phyloP scores from a whole-genome alignment of 2,888 invertebrate species.

The Lycocerus yunnanus region DNA sequence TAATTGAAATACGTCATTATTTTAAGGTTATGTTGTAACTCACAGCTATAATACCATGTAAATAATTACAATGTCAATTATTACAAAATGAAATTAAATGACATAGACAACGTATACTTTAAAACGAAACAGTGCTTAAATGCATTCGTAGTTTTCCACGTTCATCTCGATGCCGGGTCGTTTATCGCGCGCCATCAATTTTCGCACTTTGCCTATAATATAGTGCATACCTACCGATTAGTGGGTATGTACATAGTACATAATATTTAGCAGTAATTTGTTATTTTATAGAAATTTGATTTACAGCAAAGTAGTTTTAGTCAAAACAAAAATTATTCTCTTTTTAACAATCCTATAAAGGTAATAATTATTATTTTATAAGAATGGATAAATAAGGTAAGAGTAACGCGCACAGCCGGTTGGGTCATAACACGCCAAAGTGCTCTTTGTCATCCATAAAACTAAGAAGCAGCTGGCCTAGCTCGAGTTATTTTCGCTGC shows the following conservation, averaged over 20 bases:
- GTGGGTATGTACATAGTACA: too few relatives aligned
- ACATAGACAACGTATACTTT: background rate
- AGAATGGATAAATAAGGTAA: slow-evolving; percentile 41
- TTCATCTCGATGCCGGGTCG: background rate
- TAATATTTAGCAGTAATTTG: background rate
- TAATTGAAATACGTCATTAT: background rate
- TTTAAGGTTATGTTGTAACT: background rate
- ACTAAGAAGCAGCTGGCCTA: slow-evolving; percentile 50
- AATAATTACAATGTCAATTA: background rate
- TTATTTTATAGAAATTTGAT: background rate
- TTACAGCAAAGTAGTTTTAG: background rate
- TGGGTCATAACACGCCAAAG: slow-evolving; percentile 48
- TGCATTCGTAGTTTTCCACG: background rate
- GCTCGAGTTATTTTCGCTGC: slow-evolving; percentile 43
- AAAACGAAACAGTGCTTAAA: background rate
- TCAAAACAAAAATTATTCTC: background rate
- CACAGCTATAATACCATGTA: background rate
- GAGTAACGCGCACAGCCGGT: slow-evolving; percentile 45
- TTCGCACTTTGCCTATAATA: background rate
- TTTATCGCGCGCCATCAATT: background rate
- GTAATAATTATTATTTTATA: slow-evolving; percentile 34
- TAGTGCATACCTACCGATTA: too few relatives aligned
- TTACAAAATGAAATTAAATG: background rate
- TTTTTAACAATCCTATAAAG: slow-evolving; percentile 15
- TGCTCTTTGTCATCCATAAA: slow-evolving; percentile 53